A percentile compares a stretch with the other conserved stretches of the same genome.
These are phyloP conservation scores for Poecile atricapillus DNA, from an alignment of 2,113 vertebrate species.

Conservation along the genomic window DNA sequence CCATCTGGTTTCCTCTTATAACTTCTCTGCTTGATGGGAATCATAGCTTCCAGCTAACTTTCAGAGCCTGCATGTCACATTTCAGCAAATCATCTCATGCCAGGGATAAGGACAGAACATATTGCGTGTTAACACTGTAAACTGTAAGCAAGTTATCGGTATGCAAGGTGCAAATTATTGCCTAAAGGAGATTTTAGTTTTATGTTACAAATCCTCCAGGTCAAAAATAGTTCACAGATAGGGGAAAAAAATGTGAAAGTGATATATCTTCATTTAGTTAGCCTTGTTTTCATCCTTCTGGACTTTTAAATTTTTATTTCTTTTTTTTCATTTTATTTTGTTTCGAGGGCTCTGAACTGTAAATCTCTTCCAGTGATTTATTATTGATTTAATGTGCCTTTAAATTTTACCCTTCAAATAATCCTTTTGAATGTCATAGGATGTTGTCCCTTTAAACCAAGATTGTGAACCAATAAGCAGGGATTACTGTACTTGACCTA, in stretches of 20 bases:
- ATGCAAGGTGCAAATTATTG: slow-evolving; percentile 14
- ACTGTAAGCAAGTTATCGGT: slow-evolving; percentile 28
- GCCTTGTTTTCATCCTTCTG: neutral
- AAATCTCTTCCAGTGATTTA: slow-evolving; percentile 4
- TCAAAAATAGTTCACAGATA: neutral
- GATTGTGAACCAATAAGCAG: neutral
- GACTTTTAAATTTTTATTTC: neutral
- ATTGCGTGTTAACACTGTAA: neutral
- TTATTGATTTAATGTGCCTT: slow-evolving; percentile 33
- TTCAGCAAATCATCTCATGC: slow-evolving; percentile 33
- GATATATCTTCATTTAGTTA: neutral
- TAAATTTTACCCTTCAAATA: slow-evolving; percentile 5
- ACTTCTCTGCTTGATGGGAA: neutral
- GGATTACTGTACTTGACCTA: neutral
- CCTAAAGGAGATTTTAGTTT: slow-evolving; percentile 11
- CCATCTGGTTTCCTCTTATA: neutral
- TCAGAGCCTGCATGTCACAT: slow-evolving; percentile 6
- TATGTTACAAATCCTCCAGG: neutral
- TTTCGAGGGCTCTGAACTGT: neutral
- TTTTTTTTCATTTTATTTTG: neutral
- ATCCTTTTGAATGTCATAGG: neutral
- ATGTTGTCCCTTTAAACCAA: neutral
- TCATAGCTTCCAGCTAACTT: slow-evolving; percentile 38
- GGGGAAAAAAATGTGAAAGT: neutral
- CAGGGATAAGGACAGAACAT: slow-evolving; percentile 31